Base-by-base conservation (phyloP, 2,888 invertebrate genomes). In the Lacanobia oleracea region DNA sequence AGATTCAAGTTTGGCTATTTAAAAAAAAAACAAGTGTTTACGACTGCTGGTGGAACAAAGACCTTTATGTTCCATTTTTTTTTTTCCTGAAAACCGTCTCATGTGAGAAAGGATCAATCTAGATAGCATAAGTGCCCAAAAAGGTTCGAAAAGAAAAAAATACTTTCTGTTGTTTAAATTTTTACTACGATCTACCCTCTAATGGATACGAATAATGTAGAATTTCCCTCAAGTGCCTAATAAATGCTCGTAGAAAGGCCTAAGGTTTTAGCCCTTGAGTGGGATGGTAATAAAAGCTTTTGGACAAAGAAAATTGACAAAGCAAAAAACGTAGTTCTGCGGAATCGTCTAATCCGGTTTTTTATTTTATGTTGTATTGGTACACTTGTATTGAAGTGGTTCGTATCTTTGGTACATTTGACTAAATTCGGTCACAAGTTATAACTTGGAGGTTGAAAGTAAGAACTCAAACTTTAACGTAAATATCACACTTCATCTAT, bases 141-240 rank as follows among this genome's bases (percentile, higher is more conserved):
- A 78, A 50, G 57, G 72, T 62, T 61, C 16, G 37, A 33, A 48
- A 37, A 21, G n/a, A 40, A 23, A 23, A 81, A 76, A 76, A 77
- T 37, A 64, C 37, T 57, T 62, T 69, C 16, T 33, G 64, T 62
- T 70, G 59, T 63, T 76, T 65, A 67, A 61, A 60, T 71, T 65
- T 71, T 56, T 60, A 64, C 48, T 65, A 21, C 57, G 16, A 53
- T 63, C 63, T 67, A 50, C 67, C 67, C 67, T 71, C 57, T 77
- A 77, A 79, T 82, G 72, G 71, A 71, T 77, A 66, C 60, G 56
- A 77, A 79, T 81, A 79, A 81, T 77, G 64, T 77, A 82, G 71
- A 65, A 71, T 57, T 65, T 54, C 48, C 37, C 57, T 65, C 68
- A 72, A 82, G 72, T 72, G 54, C 56, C 53, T 82, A 59, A 82